Percentiles rank a stretch among this genome's conserved stretches.
phyloP scores from a whole-genome alignment of 2,797 vertebrate genomes.

The Galago senegalensis region DNA sequence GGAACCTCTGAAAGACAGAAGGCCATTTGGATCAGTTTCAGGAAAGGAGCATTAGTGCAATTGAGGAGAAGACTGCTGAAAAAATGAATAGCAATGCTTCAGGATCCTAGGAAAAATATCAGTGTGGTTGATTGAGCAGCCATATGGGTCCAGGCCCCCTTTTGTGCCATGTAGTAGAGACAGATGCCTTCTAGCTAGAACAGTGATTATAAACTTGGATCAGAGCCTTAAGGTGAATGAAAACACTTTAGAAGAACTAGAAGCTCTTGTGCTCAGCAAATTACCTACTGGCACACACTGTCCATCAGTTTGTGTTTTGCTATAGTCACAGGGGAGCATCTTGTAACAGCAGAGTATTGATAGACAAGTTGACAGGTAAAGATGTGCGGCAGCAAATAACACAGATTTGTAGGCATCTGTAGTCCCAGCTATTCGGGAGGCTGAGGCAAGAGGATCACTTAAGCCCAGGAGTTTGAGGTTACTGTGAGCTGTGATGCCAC shows the following conservation, averaged over 20 bases:
- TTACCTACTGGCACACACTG: background rate
- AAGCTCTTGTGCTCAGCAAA: background rate
- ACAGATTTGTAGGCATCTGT: background rate
- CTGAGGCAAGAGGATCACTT: too few species aligned
- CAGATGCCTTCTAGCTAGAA: background rate
- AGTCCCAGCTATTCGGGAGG: too few species aligned
- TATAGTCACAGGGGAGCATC: background rate
- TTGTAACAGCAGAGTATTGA: background rate
- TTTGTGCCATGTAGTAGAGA: slow-evolving; percentile 5
- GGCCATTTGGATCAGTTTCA: background rate
- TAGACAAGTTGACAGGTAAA: background rate
- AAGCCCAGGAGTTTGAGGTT: too few species aligned
- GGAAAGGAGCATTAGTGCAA: background rate
- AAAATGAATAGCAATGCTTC: background rate
- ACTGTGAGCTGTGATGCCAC: too few species aligned
- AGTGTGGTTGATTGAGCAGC: background rate
- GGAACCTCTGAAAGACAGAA: background rate
- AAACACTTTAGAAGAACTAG: background rate
- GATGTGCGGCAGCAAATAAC: background rate
- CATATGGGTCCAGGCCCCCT: background rate
- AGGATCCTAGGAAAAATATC: background rate
- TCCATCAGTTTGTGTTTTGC: background rate
- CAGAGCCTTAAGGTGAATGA: background rate
- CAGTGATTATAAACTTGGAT: slow-evolving; percentile 13
- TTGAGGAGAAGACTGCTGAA: background rate